These are phyloP conservation scores for Antedon mediterranea DNA, from an alignment of 53 echinoderm and acorn worm species.

Conservation along the genomic window DNA sequence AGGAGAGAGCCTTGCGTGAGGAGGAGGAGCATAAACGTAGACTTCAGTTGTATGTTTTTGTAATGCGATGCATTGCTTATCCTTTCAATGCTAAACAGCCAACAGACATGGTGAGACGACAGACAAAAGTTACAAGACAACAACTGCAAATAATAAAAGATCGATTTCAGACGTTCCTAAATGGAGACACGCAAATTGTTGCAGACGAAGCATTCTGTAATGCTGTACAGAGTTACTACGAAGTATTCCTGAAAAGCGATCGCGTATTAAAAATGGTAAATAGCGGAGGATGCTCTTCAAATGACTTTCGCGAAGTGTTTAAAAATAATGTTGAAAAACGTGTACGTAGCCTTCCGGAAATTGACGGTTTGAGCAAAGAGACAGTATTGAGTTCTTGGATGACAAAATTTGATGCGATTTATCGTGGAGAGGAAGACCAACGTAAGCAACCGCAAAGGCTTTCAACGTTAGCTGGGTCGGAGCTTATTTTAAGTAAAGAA, in stretches of 20 bases:
- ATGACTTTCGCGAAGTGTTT: conserved; percentile 92
- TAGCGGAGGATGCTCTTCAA: conserved; percentile 96
- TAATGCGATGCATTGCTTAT: conserved; percentile 94
- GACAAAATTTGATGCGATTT: conserved; percentile 98
- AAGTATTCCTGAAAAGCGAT: conserved; percentile 93
- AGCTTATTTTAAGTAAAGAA: conserved; percentile 94
- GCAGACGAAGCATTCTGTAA: conserved; percentile 98
- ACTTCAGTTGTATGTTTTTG: conserved; percentile 91
- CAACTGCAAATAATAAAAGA: conserved; percentile 88
- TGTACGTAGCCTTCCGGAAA: conserved; percentile 91
- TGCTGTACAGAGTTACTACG: conserved; percentile 92
- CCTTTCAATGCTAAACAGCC: conserved; percentile 99
- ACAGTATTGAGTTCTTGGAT: conserved; percentile 97
- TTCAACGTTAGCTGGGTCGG: conserved; percentile 85
- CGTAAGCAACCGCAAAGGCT: conserved; percentile 86
- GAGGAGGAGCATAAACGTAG: conserved; percentile 94
- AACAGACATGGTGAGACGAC: conserved; percentile 88
- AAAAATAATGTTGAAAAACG: conserved; percentile 97
- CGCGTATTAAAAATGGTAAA: conserved; percentile 84
- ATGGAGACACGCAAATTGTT: conserved; percentile 82
- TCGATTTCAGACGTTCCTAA: conserved; percentile 80
- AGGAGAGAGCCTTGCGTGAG: conserved; percentile 59
- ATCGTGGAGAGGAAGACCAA: conserved; percentile 92
- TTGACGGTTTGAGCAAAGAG: conserved; percentile 94
- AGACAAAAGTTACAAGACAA: conserved; percentile 80